A percentile compares a stretch with the other conserved stretches of the same genome.
phyloP scores from a whole-genome alignment of 1,140 invertebrate genomes.

The Leptinotarsa texana region DNA sequence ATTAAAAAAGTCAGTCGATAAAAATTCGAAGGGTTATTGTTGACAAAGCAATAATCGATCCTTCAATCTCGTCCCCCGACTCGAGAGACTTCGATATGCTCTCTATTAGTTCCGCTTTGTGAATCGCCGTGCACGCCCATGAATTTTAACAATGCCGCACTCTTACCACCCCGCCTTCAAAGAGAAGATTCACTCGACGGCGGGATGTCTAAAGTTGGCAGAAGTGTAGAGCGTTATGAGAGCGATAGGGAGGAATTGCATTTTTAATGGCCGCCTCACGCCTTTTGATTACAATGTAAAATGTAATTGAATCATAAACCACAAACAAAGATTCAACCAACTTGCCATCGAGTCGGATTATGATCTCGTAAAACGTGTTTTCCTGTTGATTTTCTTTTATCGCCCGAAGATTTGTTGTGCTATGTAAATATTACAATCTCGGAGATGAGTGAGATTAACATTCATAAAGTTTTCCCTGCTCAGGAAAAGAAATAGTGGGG shows the following conservation, averaged over 20 bases:
- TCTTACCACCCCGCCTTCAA: neutral
- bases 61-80: neutral
- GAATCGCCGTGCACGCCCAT: neutral
- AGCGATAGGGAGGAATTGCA: conserved; percentile 7
- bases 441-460: too few species aligned
- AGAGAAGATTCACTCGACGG: conserved; percentile 2
- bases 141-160: conserved; percentile 1
- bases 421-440: too few species aligned
- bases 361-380: conserved; percentile 1
- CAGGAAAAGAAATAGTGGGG: too few species aligned
- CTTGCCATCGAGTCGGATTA: neutral
- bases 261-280: neutral
- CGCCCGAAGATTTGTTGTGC: too few species aligned
- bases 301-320: conserved; percentile 6
- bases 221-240: conserved; percentile 1
- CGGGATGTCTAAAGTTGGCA: conserved; percentile 1
- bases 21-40: too few species aligned
- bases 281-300: conserved; percentile 8
- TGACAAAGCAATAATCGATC: too few species aligned
- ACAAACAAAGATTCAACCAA: conserved; percentile 8
- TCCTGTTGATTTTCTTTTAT: neutral
- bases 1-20: too few species aligned
- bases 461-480: too few species aligned
- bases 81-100: neutral
- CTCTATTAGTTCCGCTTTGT: neutral